phyloP scores from a whole-genome alignment of 2,888 invertebrate species.

The Stegana nigrithorax region DNA sequence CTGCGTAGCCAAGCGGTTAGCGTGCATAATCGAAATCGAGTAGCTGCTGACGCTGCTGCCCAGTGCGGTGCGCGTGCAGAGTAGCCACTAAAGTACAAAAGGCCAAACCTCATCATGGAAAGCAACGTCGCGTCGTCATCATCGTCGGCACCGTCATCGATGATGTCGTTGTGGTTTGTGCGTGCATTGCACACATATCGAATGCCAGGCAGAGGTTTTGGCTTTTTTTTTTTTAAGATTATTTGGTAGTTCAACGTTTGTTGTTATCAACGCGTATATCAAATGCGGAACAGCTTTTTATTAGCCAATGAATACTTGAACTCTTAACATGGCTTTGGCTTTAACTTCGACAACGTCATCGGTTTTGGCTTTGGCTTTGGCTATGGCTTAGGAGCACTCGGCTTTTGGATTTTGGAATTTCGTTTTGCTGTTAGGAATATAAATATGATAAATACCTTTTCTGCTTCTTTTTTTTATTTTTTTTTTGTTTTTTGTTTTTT shows the following conservation, averaged over 20 bases:
- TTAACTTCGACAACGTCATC: neutral
- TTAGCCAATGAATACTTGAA: conserved; percentile 26
- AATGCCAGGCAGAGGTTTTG: conserved; percentile 12
- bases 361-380: neutral
- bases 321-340: neutral
- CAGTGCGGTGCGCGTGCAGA: too few relatives aligned
- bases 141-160: neutral
- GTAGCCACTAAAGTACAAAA: too few relatives aligned
- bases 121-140: neutral
- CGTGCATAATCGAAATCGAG: conserved; percentile 47
- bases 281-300: conserved; percentile 47
- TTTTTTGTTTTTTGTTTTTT: conserved; percentile 26
- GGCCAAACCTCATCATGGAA: neutral
- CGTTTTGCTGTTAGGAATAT: conserved; percentile 23
- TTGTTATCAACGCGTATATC: conserved; percentile 48
- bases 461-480: conserved; percentile 18
- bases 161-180: conserved; percentile 24
- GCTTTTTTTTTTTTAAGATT: conserved; percentile 15
- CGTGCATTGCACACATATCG: conserved; percentile 36
- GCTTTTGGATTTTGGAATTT: neutral
- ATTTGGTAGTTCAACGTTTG: conserved; percentile 26
- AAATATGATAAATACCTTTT: conserved; percentile 53
- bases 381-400: neutral
- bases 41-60: neutral
- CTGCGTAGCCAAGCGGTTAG: conserved; percentile 33